Evolutionary conservation across 1,140 invertebrate species (phyloP).

Genomic region (Drosophila asahinai): DNA sequence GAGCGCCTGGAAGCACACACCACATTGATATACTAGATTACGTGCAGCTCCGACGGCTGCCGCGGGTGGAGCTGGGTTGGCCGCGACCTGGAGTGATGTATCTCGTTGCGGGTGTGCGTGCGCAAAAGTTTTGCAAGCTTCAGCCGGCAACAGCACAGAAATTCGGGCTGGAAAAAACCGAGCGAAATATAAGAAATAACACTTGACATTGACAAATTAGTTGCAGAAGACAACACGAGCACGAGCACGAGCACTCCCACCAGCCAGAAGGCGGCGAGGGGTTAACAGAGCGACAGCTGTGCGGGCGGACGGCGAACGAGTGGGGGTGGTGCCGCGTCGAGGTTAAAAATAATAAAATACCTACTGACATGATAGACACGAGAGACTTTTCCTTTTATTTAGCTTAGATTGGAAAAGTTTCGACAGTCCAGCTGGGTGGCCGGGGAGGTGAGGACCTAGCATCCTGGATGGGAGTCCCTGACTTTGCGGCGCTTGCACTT

Average conservation of each 20-base stretch:
- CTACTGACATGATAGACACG: slow-evolving; percentile 84
- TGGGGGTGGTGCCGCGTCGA: slow-evolving; percentile 30
- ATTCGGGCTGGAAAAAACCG: slow-evolving; percentile 25
- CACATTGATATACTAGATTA: slow-evolving; percentile 70
- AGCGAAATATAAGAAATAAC: slow-evolving; percentile 80
- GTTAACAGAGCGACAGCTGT: slow-evolving; percentile 59
- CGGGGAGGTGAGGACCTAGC: neutral
- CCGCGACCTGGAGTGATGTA: slow-evolving; percentile 38
- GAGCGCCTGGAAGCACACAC: slow-evolving; percentile 67
- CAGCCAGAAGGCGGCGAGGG: slow-evolving; percentile 32
- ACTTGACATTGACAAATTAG: slow-evolving; percentile 85
- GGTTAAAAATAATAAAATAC: slow-evolving; percentile 84
- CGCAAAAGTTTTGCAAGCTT: slow-evolving; percentile 60
- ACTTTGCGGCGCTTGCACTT: slow-evolving; percentile 73
- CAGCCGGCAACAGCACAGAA: slow-evolving; percentile 43
- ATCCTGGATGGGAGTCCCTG: slow-evolving; percentile 16
- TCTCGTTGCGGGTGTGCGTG: slow-evolving; percentile 56
- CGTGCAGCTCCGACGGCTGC: slow-evolving; percentile 60
- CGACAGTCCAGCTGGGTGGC: slow-evolving; percentile 70
- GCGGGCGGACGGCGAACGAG: neutral
- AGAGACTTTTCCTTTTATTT: slow-evolving; percentile 84
- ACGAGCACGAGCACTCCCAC: slow-evolving; percentile 49
- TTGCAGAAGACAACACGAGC: slow-evolving; percentile 75
- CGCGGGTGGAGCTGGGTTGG: neutral
- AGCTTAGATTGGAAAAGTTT: slow-evolving; percentile 85